phyloP scores from a whole-genome alignment of 2,888 invertebrate genomes.

The Ennomos erosarius region DNA sequence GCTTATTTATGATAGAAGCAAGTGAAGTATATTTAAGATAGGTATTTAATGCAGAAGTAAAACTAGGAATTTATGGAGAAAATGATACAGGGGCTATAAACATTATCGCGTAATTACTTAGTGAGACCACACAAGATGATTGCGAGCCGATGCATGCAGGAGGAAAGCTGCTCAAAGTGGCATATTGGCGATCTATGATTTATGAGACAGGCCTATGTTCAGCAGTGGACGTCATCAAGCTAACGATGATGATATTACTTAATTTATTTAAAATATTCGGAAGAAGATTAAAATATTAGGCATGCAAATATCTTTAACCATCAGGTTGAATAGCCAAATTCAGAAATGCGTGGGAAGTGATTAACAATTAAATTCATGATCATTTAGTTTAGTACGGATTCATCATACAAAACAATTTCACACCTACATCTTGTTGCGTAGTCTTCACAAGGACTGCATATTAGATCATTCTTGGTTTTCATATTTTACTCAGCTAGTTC shows the following conservation, averaged over 20 bases:
- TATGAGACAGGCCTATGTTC: no score
- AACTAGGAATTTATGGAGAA: conserved; percentile 11
- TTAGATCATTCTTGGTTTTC: not conserved
- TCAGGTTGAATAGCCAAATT: no score
- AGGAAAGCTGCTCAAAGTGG: no score
- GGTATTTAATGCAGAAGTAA: conserved; percentile 26
- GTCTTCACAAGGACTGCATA: conserved; percentile 8
- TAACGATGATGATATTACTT: not conserved
- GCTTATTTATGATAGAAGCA: conserved; percentile 40
- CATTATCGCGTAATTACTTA: not conserved
- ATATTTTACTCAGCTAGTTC: no score
- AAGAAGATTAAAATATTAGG: no score
- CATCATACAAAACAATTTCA: conserved; percentile 23
- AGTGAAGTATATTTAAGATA: no score
- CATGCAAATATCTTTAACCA: no score
- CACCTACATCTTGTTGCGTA: conserved; percentile 24
- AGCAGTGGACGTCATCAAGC: not conserved
- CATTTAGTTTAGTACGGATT: conserved; percentile 10
- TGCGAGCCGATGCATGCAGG: no score
- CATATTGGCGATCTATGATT: no score
- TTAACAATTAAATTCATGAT: conserved; percentile 8
- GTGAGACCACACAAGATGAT: conserved; percentile 6
- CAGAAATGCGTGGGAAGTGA: conserved; percentile 23
- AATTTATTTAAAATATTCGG: not conserved
- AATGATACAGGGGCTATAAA: not conserved